Evolutionary conservation across 1,140 invertebrate species (phyloP), one percentile per base, ranked within the genome.

Genomic region (Ptiloglossa arizonensis): DNA sequence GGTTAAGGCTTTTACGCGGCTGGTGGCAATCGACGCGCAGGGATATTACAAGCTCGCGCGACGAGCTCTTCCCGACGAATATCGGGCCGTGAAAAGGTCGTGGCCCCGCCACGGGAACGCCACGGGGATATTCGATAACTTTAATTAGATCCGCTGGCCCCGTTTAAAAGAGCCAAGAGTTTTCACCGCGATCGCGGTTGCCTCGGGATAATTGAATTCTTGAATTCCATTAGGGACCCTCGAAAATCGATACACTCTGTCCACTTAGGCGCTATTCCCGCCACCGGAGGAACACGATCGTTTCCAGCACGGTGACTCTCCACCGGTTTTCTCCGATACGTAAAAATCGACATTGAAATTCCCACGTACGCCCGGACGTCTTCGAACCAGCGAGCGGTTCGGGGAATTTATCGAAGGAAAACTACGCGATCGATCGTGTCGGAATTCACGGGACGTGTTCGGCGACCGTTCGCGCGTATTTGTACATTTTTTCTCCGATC

Each of bases 171-270:
- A n/a, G 35, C 32, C 8, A n/a, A 38, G 57, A 38, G 57, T 35
- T 60, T 35, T 62, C 13, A 35, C 35, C 59, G 35, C 35, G 6
- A n/a, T 5, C 29, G 57, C 32, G 35, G 59, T 41, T 32, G 54
- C 54, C 27, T 17, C 5, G 59, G 35, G n/a, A 62, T 62, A 62
- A 62, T 62, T 62, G 59, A 62, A 62, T 62, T 62, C 59, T 41
- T 41, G 35, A 62, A 62, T 62, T 62, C 59, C 59, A 62, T 38
- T 62, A 38, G 59, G 22, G 59, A 41, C n/a, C 11, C 35, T 62
- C 35, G 59, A 62, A 62, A 41, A 62, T 62, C 59, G 44, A 62
- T 62, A 62, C 59, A 41, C 8, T 17, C 59, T 44, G 59, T 62
- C 59, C 59, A 22, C 57, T n/a, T 13, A 3, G 35, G 35, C 35